Conservation (phyloP, 35 echinoderm and acorn worm species). For the Hemicentrotus pulcherrimus region DNA sequence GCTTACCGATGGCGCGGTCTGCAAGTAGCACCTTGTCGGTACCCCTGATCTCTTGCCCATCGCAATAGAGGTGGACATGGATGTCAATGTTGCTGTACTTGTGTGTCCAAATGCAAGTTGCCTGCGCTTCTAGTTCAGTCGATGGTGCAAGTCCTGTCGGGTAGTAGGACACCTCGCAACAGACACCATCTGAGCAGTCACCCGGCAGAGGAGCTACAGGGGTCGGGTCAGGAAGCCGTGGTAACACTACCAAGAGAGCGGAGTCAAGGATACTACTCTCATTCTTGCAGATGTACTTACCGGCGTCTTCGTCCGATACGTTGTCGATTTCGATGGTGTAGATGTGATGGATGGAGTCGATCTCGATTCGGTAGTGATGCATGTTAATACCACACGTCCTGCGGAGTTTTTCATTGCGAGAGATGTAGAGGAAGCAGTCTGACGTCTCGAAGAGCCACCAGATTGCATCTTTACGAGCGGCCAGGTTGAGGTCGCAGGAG, state of each 20-base stretch:
- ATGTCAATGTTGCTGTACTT: constrained; percentile 1
- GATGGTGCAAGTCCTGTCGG: constrained; percentile 7
- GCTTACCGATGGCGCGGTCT: constrained; percentile 28
- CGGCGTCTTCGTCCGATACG: constrained; percentile 15
- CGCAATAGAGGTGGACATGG: constrained; percentile 21
- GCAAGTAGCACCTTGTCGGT: constrained; percentile 1
- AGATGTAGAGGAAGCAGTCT: constrained; percentile 30
- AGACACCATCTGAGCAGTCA: neutral
- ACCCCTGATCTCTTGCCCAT: constrained; percentile 14
- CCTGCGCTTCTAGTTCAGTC: neutral
- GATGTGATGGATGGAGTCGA: constrained; percentile 29
- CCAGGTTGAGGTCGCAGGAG: constrained; percentile 36
- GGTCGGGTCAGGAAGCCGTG: neutral
- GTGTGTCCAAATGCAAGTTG: neutral
- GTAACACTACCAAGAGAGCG: neutral
- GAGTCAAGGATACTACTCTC: constrained; percentile 7
- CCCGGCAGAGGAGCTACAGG: neutral
- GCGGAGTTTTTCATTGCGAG: constrained; percentile 24
- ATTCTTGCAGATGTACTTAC: constrained; percentile 29
- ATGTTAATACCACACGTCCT: constrained; percentile 31
- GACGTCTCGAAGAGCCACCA: constrained; percentile 40
- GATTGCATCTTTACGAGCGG: neutral
- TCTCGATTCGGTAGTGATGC: neutral
- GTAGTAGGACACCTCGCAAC: constrained; percentile 35
- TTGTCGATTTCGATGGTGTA: constrained; percentile 43